Conservation (phyloP, 2,113 vertebrate species). For the Melanerpes aurifrons region DNA sequence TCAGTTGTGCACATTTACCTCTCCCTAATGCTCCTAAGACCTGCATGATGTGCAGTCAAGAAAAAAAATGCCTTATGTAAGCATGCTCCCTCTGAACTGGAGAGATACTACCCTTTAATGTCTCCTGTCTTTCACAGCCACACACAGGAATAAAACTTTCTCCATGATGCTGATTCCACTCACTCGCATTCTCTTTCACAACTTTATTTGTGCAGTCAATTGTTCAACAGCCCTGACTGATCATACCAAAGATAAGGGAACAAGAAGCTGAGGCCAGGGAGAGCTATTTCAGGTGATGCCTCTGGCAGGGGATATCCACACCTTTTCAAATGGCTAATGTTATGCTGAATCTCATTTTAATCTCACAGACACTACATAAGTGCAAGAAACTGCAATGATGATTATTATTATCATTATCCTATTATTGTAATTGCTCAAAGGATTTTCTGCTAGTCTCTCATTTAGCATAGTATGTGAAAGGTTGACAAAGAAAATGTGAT, state of each 20-base stretch:
- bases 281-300: not conserved
- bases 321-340: not conserved
- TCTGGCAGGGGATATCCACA: not conserved
- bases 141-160: not conserved
- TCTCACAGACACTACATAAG: slow-evolving; percentile 9
- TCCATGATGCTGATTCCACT: not conserved
- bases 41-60: not conserved
- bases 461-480: slow-evolving; percentile 26
- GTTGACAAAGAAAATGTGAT: slow-evolving; percentile 44
- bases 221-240: slow-evolving; percentile 3
- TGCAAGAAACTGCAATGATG: slow-evolving; percentile 30
- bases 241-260: not conserved
- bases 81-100: not conserved
- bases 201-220: not conserved
- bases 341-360: slow-evolving; percentile 27
- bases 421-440: slow-evolving; percentile 53
- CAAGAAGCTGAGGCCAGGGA: not conserved
- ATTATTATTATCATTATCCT: slow-evolving; percentile 46
- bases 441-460: slow-evolving; percentile 40
- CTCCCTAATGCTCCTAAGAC: not conserved
- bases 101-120: not conserved
- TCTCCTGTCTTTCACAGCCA: not conserved
- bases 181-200: not conserved
- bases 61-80: not conserved
- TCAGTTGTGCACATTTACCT: not conserved